Base-by-base conservation (phyloP, 2,888 invertebrate species). In the Odiellus spinosus region DNA sequence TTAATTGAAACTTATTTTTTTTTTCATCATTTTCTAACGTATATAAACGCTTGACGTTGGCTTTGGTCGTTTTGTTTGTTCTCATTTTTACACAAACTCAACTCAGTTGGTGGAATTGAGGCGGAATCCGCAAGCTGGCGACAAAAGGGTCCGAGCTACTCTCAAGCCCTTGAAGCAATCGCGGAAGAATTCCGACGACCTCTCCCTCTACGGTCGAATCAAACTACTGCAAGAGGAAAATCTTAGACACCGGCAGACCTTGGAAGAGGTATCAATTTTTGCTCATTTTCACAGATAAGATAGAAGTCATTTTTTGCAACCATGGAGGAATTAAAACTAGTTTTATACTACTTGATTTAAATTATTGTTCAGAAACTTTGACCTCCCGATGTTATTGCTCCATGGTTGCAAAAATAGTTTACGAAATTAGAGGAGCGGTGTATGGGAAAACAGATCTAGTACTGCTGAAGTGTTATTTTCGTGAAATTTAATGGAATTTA, bases 41-140 rank as follows among this genome's bases (percentile, higher is more conserved):
- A n/a, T n/a, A n/a, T n/a, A n/a, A n/a, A n/a, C n/a, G n/a, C n/a
- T 26, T 26, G 8, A 26, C 26, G 26, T 26, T 26, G 26, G 26
- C 26, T 26, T 26, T 26, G 4, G 26, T 26, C 26, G 26, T 6
- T 26, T 26, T 6, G 32, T 45, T 45, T 33, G 4, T 33, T 2
- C 32, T 20, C 12, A 33, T 33, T 40, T 40, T 19, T 20, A 32
- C 48, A 44, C 46, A 38, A 51, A 51, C 4, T 26, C 5, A 26
- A 26, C 26, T n/a, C 71, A 91, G 85, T 72, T 93, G 54, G 76
- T 93, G 54, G 91, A 93, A 66, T 73, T 93, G 45, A 79, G 84
- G 57, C 75, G 88, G 56, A 80, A 80, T 66, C 87, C 90, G 1
- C 78, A 78, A 57, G 88, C 84, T 0, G 76, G 80, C 4, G 82